A percentile compares a stretch with the other conserved stretches of the same genome.
These are phyloP conservation scores for Tethya wilhelma DNA, from an alignment of 37 sponge, comb jelly and placozoan species.

Conservation along the genomic window DNA sequence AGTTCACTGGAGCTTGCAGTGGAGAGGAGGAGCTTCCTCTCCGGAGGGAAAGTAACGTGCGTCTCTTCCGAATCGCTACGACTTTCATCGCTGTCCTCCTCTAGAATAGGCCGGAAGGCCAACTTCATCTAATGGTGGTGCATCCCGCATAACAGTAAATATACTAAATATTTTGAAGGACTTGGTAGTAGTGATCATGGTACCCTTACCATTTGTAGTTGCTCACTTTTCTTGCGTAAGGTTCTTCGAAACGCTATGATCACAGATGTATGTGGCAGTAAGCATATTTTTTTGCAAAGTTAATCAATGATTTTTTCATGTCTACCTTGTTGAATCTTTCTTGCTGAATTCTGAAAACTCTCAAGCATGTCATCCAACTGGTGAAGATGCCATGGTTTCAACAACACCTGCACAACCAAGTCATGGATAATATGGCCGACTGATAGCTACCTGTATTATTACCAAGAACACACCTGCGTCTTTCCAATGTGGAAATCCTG, in stretches of 20 bases:
- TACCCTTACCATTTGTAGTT: too few species aligned
- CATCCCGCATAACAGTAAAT: too few species aligned
- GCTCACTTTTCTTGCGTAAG: too few species aligned
- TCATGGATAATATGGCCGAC: neutral
- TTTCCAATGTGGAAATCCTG: slow-evolving; percentile 11
- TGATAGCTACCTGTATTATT: neutral
- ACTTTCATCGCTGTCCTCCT: too few species aligned
- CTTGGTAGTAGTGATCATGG: too few species aligned
- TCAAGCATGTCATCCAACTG: slow-evolving; percentile 7
- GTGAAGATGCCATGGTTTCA: slow-evolving; percentile 52
- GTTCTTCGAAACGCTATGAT: too few species aligned
- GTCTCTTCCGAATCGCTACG: too few species aligned
- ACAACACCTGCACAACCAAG: slow-evolving; percentile 11
- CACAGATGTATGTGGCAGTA: too few species aligned
- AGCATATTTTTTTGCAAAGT: neutral
- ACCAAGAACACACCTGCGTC: slow-evolving; percentile 11
- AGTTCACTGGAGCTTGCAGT: neutral
- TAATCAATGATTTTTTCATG: neutral
- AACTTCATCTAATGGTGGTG: too few species aligned
- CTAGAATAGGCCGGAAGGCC: too few species aligned
- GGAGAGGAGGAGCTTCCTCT: neutral
- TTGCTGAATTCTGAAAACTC: neutral
- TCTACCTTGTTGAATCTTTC: slow-evolving; percentile 38
- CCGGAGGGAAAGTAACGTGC: too few species aligned
- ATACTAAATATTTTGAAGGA: too few species aligned